Percentiles rank a stretch among this genome's conserved stretches.
Evolutionary conservation across 2,113 vertebrate genomes (phyloP).

Genomic region (Ameiurus melas): DNA sequence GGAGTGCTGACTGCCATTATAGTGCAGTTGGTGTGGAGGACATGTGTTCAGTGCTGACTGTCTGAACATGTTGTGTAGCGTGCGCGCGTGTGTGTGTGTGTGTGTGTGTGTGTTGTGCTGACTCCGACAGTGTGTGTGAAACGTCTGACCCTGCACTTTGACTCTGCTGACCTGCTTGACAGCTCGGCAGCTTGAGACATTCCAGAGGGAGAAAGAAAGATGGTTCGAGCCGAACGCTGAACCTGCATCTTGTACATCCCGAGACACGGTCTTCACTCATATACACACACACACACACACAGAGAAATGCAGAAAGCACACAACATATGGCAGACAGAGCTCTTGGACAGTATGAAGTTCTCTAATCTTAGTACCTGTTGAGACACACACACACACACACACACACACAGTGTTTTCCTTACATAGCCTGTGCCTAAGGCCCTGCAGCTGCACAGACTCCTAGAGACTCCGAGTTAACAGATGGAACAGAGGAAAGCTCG

Average conservation of each 20-base stretch:
- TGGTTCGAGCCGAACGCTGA: not conserved
- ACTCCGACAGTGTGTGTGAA: conserved; percentile 43
- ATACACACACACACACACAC: not conserved
- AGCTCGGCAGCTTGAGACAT: conserved; percentile 52
- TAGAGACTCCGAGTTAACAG: not conserved
- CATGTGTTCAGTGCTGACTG: conserved; percentile 43
- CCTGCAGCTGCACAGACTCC: conserved; percentile 20
- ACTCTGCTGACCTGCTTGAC: conserved; percentile 50
- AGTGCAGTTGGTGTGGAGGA: conserved; percentile 41
- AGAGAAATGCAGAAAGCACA: not conserved
- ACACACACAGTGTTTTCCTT: not conserved
- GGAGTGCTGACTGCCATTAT: conserved; percentile 40
- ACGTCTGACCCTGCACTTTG: conserved; percentile 57
- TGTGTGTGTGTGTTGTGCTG: conserved; percentile 31
- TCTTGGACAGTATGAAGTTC: not conserved
- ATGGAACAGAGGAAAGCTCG: not conserved
- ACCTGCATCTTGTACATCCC: not conserved
- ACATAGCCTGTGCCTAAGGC: not conserved
- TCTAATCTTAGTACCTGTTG: not conserved
- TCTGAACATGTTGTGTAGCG: conserved; percentile 38
- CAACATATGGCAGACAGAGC: conserved; percentile 21
- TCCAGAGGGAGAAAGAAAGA: conserved; percentile 35
- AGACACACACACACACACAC: conserved; percentile 5
- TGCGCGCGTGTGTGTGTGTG: conserved; percentile 23
- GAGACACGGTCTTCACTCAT: conserved; percentile 6